Conservation (phyloP, 2,113 vertebrate species). For the Neotoma lepida region DNA sequence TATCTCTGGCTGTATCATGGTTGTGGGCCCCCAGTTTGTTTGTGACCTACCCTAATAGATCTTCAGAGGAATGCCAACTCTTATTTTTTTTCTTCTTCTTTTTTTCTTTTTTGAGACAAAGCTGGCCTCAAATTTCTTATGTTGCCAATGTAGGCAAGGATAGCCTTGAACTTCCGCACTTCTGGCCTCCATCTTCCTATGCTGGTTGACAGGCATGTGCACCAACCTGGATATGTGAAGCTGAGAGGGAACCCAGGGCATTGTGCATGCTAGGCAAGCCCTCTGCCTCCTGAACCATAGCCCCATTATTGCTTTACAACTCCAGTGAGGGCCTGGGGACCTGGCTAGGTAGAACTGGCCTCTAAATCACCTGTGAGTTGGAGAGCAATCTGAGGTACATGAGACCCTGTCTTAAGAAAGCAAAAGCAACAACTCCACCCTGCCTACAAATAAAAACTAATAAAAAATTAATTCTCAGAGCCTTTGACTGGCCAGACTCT, state of each 20-base stretch:
- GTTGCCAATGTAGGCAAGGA: neutral
- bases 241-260: neutral
- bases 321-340: neutral
- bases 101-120: neutral
- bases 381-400: neutral
- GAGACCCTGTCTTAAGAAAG: neutral
- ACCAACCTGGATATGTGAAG: neutral
- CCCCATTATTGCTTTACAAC: too few species aligned
- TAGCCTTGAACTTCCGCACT: too few species aligned
- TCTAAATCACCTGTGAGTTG: neutral
- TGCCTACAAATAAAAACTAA: neutral
- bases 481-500: rapidly evolving
- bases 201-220: neutral
- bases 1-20: neutral
- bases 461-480: neutral
- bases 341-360: too few species aligned
- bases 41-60: neutral
- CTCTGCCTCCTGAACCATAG: too few species aligned
- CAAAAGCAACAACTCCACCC: neutral
- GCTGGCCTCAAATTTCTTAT: neutral
- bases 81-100: neutral
- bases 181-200: neutral
- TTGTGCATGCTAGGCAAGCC: neutral
- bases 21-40: neutral
- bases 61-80: neutral